A percentile compares a stretch with the other conserved stretches of the same genome.
Evolutionary conservation across 2,888 invertebrate species (phyloP).

Genomic region (Mythimna pallens): DNA sequence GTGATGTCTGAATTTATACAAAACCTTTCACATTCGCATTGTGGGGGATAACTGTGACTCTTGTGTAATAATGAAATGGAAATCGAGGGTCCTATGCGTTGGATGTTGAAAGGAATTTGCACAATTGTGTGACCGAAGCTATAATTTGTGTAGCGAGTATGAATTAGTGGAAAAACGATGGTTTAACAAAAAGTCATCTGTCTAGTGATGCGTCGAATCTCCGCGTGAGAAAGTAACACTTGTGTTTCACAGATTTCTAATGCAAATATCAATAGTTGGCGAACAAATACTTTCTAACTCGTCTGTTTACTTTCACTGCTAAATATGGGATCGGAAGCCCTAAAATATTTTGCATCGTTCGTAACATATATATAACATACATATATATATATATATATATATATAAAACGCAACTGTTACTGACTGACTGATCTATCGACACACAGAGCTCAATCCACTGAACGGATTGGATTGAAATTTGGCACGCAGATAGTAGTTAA

Average conservation of each 20-base stretch:
- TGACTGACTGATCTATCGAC: too few species aligned
- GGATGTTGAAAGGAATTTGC: slow-evolving; percentile 38
- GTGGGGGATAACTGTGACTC: slow-evolving; percentile 18
- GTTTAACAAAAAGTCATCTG: slow-evolving; percentile 49
- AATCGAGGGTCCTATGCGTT: slow-evolving; percentile 35
- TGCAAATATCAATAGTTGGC: slow-evolving; percentile 85
- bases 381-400: too few species aligned
- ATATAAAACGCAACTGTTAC: too few species aligned
- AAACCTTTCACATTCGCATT: slow-evolving; percentile 34
- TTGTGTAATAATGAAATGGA: slow-evolving; percentile 49
- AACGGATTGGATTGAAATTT: too few species aligned
- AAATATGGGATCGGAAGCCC: slow-evolving; percentile 71
- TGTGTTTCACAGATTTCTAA: slow-evolving; percentile 86
- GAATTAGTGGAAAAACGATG: slow-evolving; percentile 32
- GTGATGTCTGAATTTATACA: slow-evolving; percentile 48
- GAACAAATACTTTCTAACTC: slow-evolving; percentile 87
- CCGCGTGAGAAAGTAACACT: slow-evolving; percentile 84
- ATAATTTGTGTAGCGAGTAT: slow-evolving; percentile 16
- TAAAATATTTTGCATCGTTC: slow-evolving; percentile 67
- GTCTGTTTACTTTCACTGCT: slow-evolving; percentile 83
- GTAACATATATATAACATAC: slow-evolving; percentile 43
- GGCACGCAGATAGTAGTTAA: too few species aligned
- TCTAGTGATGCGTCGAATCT: slow-evolving; percentile 67
- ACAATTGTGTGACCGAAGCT: slow-evolving; percentile 36
- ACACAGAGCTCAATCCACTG: too few species aligned